phyloP scores from a whole-genome alignment of 2,888 invertebrate genomes.

The Nomada fucata region DNA sequence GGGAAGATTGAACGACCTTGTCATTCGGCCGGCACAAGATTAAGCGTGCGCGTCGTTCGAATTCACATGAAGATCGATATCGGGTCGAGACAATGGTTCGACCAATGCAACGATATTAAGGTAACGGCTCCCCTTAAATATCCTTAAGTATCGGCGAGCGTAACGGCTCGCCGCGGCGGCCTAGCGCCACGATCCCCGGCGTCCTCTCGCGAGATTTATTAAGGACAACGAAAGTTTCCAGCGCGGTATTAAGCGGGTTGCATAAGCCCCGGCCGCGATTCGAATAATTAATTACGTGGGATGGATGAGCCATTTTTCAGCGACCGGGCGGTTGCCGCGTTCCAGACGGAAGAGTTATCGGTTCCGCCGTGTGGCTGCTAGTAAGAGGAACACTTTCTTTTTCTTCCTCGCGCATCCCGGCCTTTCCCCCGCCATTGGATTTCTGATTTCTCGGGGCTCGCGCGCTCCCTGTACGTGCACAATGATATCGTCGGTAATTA shows the following conservation, averaged over 20 bases:
- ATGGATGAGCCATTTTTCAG: slow-evolving; percentile 59
- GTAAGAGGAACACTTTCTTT: slow-evolving; percentile 60
- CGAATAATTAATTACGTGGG: slow-evolving; percentile 65
- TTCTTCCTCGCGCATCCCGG: slow-evolving; percentile 8
- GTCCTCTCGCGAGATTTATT: slow-evolving; percentile 51
- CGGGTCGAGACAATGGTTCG: slow-evolving; percentile 63
- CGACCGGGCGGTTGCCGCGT: slow-evolving; percentile 14
- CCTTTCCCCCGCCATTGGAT: background rate
- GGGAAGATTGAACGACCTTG: slow-evolving; percentile 67
- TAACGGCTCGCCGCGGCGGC: background rate
- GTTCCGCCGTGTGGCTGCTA: slow-evolving; percentile 53
- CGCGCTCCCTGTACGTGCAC: slow-evolving; percentile 46
- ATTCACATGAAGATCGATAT: slow-evolving; percentile 72
- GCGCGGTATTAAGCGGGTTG: slow-evolving; percentile 48
- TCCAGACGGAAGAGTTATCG: slow-evolving; percentile 63
- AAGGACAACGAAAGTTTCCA: slow-evolving; percentile 42
- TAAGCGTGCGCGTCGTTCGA: slow-evolving; percentile 66
- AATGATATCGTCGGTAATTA: slow-evolving; percentile 68
- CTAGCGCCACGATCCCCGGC: slow-evolving; percentile 28
- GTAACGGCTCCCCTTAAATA: slow-evolving; percentile 36
- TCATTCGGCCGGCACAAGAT: slow-evolving; percentile 67
- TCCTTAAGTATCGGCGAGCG: slow-evolving; percentile 37
- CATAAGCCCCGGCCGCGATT: slow-evolving; percentile 59
- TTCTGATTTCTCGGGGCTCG: slow-evolving; percentile 34
- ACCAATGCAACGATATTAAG: slow-evolving; percentile 67